Evolutionary conservation across 1,140 invertebrate species (phyloP).

Genomic region (Odontomachus brunneus): DNA sequence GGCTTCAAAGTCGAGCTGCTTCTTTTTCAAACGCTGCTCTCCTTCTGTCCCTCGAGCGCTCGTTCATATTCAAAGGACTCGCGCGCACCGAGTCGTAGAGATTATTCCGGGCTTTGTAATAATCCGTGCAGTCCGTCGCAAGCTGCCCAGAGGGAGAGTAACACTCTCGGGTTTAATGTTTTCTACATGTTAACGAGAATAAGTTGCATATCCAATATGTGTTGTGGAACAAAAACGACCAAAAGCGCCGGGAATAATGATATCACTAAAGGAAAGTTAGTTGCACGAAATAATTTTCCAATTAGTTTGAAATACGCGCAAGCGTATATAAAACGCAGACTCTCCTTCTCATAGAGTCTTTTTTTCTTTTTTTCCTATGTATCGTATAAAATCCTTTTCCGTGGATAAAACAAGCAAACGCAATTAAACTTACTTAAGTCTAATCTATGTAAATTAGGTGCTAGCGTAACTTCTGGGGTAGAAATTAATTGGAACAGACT

Average conservation of each 20-base stretch:
- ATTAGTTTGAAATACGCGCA: background rate
- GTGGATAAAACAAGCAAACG: too few species aligned
- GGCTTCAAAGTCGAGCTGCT: constrained; percentile 25
- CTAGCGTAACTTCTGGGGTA: too few species aligned
- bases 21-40: constrained; percentile 40
- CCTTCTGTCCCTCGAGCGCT: background rate
- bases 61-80: constrained; percentile 13
- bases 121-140: background rate
- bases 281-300: background rate
- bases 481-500: too few species aligned
- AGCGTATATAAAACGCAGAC: too few species aligned
- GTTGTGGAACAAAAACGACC: too few species aligned
- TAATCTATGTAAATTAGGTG: too few species aligned
- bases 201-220: background rate
- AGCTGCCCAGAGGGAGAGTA: background rate
- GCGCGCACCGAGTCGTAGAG: background rate
- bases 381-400: too few species aligned
- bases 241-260: too few species aligned
- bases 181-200: background rate
- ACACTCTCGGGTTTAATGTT: background rate
- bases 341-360: background rate
- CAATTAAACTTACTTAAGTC: too few species aligned
- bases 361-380: background rate
- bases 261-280: too few species aligned
- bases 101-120: constrained; percentile 7